These are phyloP conservation scores for Sarcophaga caerulescens DNA, from an alignment of 2,888 invertebrate genomes.

Conservation along the genomic window DNA sequence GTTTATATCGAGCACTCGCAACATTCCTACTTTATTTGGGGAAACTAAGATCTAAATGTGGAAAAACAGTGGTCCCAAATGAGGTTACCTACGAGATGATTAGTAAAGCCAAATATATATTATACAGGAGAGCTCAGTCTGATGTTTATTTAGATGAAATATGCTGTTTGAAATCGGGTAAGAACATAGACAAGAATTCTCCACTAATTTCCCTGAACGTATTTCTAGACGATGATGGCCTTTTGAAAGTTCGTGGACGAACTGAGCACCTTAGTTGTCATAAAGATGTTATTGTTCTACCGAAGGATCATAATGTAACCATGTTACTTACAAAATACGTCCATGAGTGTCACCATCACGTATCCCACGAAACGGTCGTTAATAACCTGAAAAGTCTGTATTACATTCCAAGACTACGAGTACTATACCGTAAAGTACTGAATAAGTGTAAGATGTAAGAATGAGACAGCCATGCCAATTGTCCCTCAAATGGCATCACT, in stretches of 20 bases:
- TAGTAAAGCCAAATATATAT: not conserved
- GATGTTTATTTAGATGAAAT: conserved; percentile 1
- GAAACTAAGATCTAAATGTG: conserved; percentile 18
- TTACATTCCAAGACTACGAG: conserved; percentile 61
- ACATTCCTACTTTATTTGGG: conserved; percentile 42
- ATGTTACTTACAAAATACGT: not conserved
- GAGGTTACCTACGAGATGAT: conserved; percentile 3
- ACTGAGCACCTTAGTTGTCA: conserved; percentile 40
- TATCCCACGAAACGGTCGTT: conserved; percentile 52
- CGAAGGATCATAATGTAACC: conserved; percentile 63
- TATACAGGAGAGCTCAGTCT: conserved; percentile 18
- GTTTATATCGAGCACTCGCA: conserved; percentile 56
- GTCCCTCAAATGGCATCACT: conserved; percentile 56
- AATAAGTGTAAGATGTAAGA: conserved; percentile 57
- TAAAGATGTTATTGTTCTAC: conserved; percentile 37
- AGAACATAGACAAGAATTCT: conserved; percentile 22
- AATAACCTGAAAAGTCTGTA: conserved; percentile 38
- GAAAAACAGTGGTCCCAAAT: not conserved
- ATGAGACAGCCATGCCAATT: conserved; percentile 38
- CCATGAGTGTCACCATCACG: conserved; percentile 57
- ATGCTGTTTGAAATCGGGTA: conserved; percentile 28
- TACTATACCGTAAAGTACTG: conserved; percentile 56
- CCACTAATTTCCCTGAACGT: conserved; percentile 49
- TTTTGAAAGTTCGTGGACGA: conserved; percentile 46
- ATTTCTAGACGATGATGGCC: conserved; percentile 48